Percentiles rank a stretch among this genome's conserved stretches.
phyloP scores from a whole-genome alignment of 2,113 vertebrate genomes.

The Aptenodytes forsteri region DNA sequence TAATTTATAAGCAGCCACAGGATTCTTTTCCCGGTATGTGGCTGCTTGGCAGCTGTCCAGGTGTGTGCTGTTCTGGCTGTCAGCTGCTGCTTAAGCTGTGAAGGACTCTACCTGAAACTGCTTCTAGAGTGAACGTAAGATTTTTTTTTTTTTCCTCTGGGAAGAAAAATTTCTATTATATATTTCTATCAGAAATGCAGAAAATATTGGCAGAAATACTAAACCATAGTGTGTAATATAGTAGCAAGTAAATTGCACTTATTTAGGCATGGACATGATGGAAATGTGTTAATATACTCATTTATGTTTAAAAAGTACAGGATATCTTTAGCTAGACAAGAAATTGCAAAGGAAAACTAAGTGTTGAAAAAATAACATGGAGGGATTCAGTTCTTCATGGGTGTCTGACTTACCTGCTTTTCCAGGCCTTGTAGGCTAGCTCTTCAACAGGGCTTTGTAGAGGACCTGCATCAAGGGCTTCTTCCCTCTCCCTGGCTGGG shows the following conservation, averaged over 20 bases:
- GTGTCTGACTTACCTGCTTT: background rate
- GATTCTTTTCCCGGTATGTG: background rate
- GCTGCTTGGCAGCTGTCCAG: background rate
- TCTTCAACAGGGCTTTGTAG: background rate
- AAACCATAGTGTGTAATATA: background rate
- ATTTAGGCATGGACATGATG: background rate
- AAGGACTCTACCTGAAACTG: slow-evolving; percentile 1
- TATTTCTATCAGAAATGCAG: background rate
- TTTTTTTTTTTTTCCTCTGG: background rate
- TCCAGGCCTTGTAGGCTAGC: background rate
- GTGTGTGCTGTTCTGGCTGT: background rate
- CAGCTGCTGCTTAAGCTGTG: background rate
- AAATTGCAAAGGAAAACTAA: background rate
- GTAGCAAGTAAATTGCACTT: background rate
- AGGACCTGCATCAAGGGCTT: background rate
- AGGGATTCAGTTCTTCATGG: background rate
- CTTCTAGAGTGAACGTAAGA: background rate
- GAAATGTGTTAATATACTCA: background rate
- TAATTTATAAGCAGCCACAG: slow-evolving; percentile 2
- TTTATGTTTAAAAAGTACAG: background rate
- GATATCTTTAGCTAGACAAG: background rate
- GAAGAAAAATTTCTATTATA: background rate
- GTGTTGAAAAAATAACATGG: background rate
- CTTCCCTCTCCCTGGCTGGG: background rate
- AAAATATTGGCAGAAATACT: background rate